Evolutionary conservation across 64 coral and sea anemone species (phyloP).

Genomic region (Pocillopora damicornis): DNA sequence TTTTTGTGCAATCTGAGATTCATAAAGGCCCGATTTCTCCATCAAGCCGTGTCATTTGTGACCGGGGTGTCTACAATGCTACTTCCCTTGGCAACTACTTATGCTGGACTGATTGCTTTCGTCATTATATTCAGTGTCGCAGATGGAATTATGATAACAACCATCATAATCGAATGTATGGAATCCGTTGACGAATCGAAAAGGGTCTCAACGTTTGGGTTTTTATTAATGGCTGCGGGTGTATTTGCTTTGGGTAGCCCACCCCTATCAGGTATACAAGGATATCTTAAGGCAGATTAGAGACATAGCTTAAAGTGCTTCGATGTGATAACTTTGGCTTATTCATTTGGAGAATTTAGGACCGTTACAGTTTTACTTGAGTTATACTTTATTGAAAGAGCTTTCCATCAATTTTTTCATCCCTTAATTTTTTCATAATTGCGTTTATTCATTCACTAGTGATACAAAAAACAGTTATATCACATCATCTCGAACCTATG

Average conservation of each 20-base stretch:
- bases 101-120: conserved; percentile 9
- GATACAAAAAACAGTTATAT: too few relatives aligned
- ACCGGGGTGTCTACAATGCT: conserved; percentile 23
- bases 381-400: too few relatives aligned
- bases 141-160: conserved; percentile 33
- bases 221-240: background rate
- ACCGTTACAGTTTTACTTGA: too few relatives aligned
- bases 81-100: conserved; percentile 6
- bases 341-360: too few relatives aligned
- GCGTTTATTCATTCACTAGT: too few relatives aligned
- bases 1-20: conserved; percentile 4
- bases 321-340: background rate
- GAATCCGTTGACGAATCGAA: conserved; percentile 7
- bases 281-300: background rate
- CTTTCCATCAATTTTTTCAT: too few relatives aligned
- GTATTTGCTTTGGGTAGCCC: background rate
- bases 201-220: background rate
- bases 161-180: background rate
- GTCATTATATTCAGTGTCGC: conserved; percentile 18
- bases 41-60: background rate
- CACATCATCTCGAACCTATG: too few relatives aligned
- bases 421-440: too few relatives aligned
- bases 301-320: background rate
- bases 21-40: background rate
- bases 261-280: background rate